phyloP scores from a whole-genome alignment of 1,140 invertebrate genomes.

The Geopemphigus sp. region DNA sequence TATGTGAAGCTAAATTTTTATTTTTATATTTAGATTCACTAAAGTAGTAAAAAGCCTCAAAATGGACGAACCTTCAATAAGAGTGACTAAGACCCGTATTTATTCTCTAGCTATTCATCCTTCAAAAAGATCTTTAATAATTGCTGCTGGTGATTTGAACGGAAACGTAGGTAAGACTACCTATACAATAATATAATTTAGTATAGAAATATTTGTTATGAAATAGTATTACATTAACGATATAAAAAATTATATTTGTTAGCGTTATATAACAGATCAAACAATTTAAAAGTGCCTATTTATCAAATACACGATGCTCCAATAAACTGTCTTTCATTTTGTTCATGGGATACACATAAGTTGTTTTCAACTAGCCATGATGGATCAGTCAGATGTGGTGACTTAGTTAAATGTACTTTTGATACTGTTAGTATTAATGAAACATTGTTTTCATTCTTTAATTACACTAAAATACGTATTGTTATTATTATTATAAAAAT shows the following conservation, averaged over 20 bases:
- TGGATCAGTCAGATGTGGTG: slow-evolving; percentile 51
- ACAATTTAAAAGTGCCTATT: slow-evolving; percentile 26
- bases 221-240: too few species aligned
- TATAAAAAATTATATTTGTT: neutral
- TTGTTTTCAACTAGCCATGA: slow-evolving; percentile 53
- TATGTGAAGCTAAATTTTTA: neutral
- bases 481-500: too few species aligned
- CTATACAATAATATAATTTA: neutral
- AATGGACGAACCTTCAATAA: slow-evolving; percentile 10
- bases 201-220: too few species aligned
- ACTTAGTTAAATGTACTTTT: slow-evolving; percentile 51
- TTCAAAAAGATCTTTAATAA: slow-evolving; percentile 50
- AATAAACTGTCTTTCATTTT: slow-evolving; percentile 52
- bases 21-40: slow-evolving; percentile 35
- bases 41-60: slow-evolving; percentile 33
- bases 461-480: neutral
- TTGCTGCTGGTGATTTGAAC: slow-evolving; percentile 51
- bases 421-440: slow-evolving; percentile 50
- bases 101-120: slow-evolving; percentile 53
- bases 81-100: slow-evolving; percentile 51
- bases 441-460: neutral
- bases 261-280: slow-evolving; percentile 50
- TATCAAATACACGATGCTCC: slow-evolving; percentile 50
- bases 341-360: slow-evolving; percentile 48
- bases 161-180: slow-evolving; percentile 51